Evolutionary conservation across 1,140 invertebrate species (phyloP).

Genomic region (Papilio polytes): DNA sequence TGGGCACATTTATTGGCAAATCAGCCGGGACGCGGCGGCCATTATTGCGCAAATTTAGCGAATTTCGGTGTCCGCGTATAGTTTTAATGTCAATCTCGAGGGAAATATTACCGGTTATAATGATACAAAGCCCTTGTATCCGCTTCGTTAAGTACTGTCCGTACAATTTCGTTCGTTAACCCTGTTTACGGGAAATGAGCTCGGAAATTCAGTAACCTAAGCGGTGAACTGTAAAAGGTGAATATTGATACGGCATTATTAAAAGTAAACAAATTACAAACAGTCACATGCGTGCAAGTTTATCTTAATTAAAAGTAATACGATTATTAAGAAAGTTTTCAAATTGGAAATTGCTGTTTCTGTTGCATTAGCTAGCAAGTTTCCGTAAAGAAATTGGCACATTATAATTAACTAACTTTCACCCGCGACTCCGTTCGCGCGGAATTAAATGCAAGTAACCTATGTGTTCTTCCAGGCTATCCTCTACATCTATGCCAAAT

Average conservation of each 20-base stretch:
- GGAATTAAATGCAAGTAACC: no score
- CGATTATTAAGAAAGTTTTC: background rate
- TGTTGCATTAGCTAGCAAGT: background rate
- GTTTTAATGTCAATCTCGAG: constrained; percentile 59
- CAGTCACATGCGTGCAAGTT: background rate
- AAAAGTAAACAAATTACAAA: background rate
- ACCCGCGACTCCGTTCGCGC: no score
- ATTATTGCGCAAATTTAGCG: constrained; percentile 72
- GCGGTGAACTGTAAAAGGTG: background rate
- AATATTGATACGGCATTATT: background rate
- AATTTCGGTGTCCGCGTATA: constrained; percentile 63
- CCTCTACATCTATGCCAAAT: no score
- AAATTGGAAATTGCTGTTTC: background rate
- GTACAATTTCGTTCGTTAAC: constrained; percentile 39
- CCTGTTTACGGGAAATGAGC: background rate
- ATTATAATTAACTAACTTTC: no score
- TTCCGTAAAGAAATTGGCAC: background rate
- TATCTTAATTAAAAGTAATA: background rate
- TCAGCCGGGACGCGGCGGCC: constrained; percentile 55
- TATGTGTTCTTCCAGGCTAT: no score
- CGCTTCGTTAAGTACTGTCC: constrained; percentile 61
- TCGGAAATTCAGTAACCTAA: constrained; percentile 8
- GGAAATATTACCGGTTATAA: constrained; percentile 74
- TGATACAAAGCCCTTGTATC: constrained; percentile 67
- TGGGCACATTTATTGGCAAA: constrained; percentile 71